Conservation (phyloP, 2,113 vertebrate genomes). For the Amphiprion ocellaris region DNA sequence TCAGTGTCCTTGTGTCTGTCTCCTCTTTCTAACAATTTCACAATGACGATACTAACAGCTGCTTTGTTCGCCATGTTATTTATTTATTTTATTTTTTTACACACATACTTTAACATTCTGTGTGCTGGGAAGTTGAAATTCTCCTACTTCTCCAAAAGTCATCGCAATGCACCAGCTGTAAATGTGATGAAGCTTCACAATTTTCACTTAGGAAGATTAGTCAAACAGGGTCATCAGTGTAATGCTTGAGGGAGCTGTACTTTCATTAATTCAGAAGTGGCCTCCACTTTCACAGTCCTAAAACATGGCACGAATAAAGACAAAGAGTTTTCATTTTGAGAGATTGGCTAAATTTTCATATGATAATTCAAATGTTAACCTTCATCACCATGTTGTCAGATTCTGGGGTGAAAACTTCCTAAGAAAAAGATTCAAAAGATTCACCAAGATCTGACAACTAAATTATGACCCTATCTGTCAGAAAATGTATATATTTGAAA, state of each 20-base stretch:
- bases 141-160: background rate
- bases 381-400: background rate
- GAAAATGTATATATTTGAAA: too few species aligned
- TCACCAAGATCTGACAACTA: too few species aligned
- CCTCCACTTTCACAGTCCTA: constrained; percentile 8
- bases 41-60: background rate
- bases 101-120: background rate
- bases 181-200: constrained; percentile 7
- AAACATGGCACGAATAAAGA: constrained; percentile 12
- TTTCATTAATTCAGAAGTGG: constrained; percentile 33
- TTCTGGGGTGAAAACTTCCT: background rate
- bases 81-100: background rate
- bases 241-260: constrained; percentile 8
- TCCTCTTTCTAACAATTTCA: background rate
- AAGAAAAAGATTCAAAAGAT: background rate
- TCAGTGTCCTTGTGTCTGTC: background rate
- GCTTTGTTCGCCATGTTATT: background rate
- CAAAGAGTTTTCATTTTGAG: background rate
- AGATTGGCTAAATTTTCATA: background rate
- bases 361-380: background rate
- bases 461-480: too few species aligned
- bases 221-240: constrained; percentile 8
- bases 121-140: background rate
- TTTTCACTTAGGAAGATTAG: constrained; percentile 24
- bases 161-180: background rate